Evolutionary conservation across 2,113 vertebrate species (phyloP).

Genomic region (Montifringilla adamsi): DNA sequence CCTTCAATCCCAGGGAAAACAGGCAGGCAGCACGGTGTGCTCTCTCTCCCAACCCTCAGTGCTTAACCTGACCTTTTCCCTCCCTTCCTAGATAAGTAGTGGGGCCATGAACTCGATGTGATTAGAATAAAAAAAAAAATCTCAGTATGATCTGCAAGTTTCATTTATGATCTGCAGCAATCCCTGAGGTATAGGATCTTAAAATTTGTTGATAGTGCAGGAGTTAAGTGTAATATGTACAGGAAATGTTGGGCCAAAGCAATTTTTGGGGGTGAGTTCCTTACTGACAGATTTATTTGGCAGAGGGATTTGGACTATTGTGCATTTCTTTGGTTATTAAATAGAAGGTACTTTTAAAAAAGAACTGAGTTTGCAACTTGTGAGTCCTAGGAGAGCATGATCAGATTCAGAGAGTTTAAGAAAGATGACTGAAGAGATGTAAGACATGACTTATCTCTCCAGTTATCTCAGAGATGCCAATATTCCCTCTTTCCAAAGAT

Average conservation of each 20-base stretch:
- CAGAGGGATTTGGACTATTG: background rate
- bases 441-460: background rate
- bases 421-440: background rate
- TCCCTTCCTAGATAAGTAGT: background rate
- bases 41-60: background rate
- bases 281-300: slow-evolving; percentile 21
- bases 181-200: background rate
- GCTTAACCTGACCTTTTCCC: background rate
- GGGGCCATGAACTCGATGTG: background rate
- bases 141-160: background rate
- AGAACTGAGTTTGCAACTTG: background rate
- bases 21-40: rapidly evolving
- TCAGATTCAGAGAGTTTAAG: background rate
- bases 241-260: background rate
- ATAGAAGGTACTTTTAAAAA: background rate
- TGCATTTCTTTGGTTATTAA: background rate
- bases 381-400: background rate
- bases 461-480: background rate
- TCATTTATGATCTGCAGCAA: background rate
- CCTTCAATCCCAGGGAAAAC: background rate
- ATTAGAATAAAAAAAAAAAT: background rate
- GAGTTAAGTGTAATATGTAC: background rate
- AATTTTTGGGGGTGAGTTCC: background rate
- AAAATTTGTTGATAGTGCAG: background rate
- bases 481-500: background rate